These are phyloP conservation scores for Nothura maculosa DNA, from an alignment of 2,797 vertebrate genomes.

Conservation along the genomic window DNA sequence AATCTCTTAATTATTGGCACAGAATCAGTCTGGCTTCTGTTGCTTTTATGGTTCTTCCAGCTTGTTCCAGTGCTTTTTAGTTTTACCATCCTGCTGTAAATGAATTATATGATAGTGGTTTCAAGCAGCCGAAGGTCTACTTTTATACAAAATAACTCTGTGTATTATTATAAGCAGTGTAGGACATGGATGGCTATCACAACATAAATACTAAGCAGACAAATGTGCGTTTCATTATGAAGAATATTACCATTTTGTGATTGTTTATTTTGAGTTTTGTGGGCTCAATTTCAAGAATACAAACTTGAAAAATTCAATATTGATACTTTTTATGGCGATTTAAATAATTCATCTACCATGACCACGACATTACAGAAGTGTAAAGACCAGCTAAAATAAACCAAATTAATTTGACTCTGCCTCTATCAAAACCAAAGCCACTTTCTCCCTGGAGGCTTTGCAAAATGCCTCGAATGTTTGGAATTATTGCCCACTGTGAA, in stretches of 20 bases:
- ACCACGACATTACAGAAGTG: not conserved
- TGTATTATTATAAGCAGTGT: not conserved
- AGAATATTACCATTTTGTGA: not conserved
- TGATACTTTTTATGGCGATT: not conserved
- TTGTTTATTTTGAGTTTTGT: not conserved
- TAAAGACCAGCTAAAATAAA: not conserved
- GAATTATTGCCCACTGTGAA: not conserved
- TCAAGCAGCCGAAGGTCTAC: slow-evolving; percentile 8
- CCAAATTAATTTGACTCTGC: not conserved
- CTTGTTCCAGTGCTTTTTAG: slow-evolving; percentile 60
- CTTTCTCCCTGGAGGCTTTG: not conserved
- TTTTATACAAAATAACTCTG: slow-evolving; percentile 35
- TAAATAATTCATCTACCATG: not conserved
- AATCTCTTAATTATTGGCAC: slow-evolving; percentile 76
- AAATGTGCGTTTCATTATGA: not conserved
- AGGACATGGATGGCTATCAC: not conserved
- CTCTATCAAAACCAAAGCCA: not conserved
- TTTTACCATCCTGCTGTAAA: slow-evolving; percentile 61
- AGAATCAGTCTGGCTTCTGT: slow-evolving; percentile 70
- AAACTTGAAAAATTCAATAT: not conserved
- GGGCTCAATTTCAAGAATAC: not conserved
- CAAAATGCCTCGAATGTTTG: not conserved
- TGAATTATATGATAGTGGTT: slow-evolving; percentile 41
- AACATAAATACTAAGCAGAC: not conserved
- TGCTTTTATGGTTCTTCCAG: slow-evolving; percentile 71